Evolutionary conservation across 1,140 invertebrate genomes (phyloP), one percentile per base, ranked within the genome.

Genomic region (Pseudomyrmex dendroicus): DNA sequence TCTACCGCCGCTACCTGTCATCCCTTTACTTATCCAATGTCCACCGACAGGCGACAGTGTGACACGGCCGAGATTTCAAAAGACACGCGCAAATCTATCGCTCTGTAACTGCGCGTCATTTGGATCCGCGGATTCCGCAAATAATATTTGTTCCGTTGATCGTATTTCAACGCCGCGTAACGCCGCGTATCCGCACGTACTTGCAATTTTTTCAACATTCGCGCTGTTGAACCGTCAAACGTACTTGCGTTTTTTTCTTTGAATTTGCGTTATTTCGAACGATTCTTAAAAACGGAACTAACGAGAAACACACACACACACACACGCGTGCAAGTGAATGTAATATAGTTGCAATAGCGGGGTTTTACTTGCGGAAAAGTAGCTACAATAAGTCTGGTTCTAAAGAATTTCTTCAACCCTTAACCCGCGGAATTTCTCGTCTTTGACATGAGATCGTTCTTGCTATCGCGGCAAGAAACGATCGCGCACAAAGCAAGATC

Each of bases 11-110:
- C 66, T 83, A 85, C 72, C 89, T 91, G 91, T 91, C 91, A 90
- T 90, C 91, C 88, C 89, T 86, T 92, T 91, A 91, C 91, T 90
- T 91, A 91, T 89, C 90, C 90, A 87, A 89, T 87, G 89, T 89
- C 89, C 88, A 66, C 70, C 82, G 64, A 57, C 46, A 85, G 67
- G 68, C 74, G 84, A 57, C 80, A 73, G 46, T 63, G 52, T 63
- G 82, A 68, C 88, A 73, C 70, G 73, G 70, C 54, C 59, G 73
- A 83, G 73, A 86, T 85, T 86, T 89, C 82, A 84, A 89, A 84
- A 88, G 86, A 88, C 84, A 88, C 78, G 77, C 77, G 78, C 74
- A 74, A 35, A 89, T 87, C 83, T 83, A 82, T 87, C 73, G 84
- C n/a, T 50, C 62, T 44, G 56, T 35, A 35, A 13, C 25, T 54